phyloP scores from a whole-genome alignment of 2,797 vertebrate species.

The Enteromius afrohamiltoni region DNA sequence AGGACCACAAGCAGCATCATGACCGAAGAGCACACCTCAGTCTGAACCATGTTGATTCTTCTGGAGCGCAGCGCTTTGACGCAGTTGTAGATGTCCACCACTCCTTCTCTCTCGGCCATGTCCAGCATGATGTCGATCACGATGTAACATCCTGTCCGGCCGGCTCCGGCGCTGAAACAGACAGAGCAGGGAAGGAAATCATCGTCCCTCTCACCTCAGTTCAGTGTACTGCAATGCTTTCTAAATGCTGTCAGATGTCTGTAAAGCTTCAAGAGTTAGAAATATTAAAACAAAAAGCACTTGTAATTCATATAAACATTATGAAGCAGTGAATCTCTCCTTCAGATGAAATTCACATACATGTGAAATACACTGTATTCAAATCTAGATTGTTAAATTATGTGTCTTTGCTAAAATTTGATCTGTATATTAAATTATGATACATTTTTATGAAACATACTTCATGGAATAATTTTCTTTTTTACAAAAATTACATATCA shows the following conservation, averaged over 20 bases:
- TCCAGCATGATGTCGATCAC: constrained; percentile 99
- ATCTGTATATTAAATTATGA: background rate
- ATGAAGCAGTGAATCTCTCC: background rate
- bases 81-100: constrained; percentile 99
- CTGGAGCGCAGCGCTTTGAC: constrained; percentile 96
- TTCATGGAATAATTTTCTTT: background rate
- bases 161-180: constrained; percentile 90
- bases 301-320: background rate
- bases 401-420: background rate
- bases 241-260: background rate
- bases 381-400: background rate
- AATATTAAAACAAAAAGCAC: background rate
- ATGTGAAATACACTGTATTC: background rate
- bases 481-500: too few species aligned
- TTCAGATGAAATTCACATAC: background rate
- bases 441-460: background rate
- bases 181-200: background rate
- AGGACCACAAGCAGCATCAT: background rate
- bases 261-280: background rate
- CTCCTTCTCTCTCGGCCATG: constrained; percentile 98
- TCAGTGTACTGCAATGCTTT: background rate
- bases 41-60: constrained; percentile 97
- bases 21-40: constrained; percentile 71
- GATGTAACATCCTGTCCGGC: constrained; percentile 96
- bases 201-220: background rate